Percentiles rank a stretch among this genome's conserved stretches.
Conservation (phyloP, 2,888 invertebrate genomes). For the Dicyrtomina minuta region DNA sequence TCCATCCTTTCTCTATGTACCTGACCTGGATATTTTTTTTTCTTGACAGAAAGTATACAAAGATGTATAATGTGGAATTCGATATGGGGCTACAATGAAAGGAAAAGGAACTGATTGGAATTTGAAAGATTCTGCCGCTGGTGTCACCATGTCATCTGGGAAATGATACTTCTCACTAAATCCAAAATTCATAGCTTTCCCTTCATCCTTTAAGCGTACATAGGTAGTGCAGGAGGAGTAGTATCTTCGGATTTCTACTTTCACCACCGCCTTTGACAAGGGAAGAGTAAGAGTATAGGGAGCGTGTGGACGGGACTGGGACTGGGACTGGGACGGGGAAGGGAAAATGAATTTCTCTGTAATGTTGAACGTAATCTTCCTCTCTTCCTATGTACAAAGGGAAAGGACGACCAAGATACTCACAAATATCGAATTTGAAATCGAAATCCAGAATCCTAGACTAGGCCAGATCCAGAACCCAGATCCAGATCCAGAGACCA, state of each 20-base stretch:
- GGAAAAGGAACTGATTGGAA: conserved; percentile 22
- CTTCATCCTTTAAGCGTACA: background rate
- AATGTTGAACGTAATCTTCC: no score
- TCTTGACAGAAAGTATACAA: background rate
- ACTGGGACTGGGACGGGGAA: no score
- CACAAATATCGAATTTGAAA: no score
- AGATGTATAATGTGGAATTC: no score
- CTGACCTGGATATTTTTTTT: background rate
- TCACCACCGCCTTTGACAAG: background rate
- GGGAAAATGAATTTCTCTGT: background rate
- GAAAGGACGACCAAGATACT: no score
- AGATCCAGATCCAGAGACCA: no score
- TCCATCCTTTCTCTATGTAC: background rate
- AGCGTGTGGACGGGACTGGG: background rate
- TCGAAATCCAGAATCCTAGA: no score
- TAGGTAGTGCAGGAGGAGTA: no score
- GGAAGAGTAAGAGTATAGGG: background rate
- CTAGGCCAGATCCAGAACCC: no score
- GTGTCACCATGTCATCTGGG: background rate
- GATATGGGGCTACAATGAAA: background rate
- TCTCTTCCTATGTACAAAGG: no score
- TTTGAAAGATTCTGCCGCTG: conserved; percentile 6
- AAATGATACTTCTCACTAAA: conserved; percentile 8
- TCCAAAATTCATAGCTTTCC: conserved; percentile 12
- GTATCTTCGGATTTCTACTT: background rate